These are phyloP conservation scores for Hypotaenidia philippensis DNA, from an alignment of 2,797 vertebrate genomes.

Conservation along the genomic window DNA sequence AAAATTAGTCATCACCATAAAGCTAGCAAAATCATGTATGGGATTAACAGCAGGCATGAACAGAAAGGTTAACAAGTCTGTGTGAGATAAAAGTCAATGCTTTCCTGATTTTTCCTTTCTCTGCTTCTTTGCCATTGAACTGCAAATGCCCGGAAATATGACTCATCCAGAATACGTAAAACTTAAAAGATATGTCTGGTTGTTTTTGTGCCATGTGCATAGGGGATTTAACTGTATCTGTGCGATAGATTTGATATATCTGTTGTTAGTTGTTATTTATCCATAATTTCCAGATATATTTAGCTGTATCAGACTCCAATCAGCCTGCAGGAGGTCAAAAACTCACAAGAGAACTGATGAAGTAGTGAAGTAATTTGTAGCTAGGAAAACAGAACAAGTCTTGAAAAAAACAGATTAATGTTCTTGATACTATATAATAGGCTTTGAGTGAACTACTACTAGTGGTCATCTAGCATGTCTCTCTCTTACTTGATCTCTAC, in stretches of 20 bases:
- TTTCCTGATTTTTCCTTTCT: not conserved
- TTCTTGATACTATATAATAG: not conserved
- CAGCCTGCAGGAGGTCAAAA: not conserved
- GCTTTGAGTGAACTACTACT: not conserved
- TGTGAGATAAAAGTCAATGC: not conserved
- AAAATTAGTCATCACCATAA: not conserved
- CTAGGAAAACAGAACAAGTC: not conserved
- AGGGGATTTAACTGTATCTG: not conserved
- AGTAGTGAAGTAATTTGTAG: not conserved
- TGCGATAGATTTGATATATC: not conserved
- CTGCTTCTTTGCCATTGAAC: not conserved
- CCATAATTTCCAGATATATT: not conserved
- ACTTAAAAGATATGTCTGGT: not conserved
- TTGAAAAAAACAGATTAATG: not conserved
- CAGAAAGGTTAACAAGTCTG: not conserved
- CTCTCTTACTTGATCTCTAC: not conserved
- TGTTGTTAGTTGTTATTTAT: not conserved
- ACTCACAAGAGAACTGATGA: not conserved
- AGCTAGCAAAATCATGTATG: not conserved
- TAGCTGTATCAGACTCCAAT: not conserved
- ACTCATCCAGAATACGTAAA: not conserved
- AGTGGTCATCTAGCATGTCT: fast-evolving
- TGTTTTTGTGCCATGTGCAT: not conserved
- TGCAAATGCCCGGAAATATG: not conserved
- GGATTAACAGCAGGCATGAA: not conserved